Conservation (phyloP, 1,140 invertebrate species). For the Drosophila leontia region DNA sequence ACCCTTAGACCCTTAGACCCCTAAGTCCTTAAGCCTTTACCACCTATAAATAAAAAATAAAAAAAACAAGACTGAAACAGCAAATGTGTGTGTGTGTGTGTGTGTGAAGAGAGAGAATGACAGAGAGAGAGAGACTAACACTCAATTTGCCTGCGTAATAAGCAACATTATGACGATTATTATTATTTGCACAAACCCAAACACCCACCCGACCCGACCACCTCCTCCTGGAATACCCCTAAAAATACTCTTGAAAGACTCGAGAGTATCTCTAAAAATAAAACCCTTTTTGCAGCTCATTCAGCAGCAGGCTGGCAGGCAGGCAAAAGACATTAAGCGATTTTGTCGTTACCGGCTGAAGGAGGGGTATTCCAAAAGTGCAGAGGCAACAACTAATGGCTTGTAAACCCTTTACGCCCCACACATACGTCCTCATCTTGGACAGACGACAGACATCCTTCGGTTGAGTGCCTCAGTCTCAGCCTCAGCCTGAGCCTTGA, state of each 20-base stretch:
- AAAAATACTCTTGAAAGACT: background rate
- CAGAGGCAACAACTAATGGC: conserved; percentile 70
- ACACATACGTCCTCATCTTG: conserved; percentile 3
- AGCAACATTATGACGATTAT: conserved; percentile 36
- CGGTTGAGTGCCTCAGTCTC: conserved; percentile 49
- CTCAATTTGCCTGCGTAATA: conserved; percentile 28
- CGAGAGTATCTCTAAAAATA: conserved; percentile 35
- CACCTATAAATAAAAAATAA: background rate
- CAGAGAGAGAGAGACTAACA: conserved; percentile 19
- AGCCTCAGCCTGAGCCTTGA: conserved; percentile 32
- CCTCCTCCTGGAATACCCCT: background rate
- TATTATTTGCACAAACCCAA: conserved; percentile 23
- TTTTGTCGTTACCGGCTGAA: conserved; percentile 60
- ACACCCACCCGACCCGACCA: background rate
- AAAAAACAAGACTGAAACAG: conserved; percentile 14
- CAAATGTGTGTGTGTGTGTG: conserved; percentile 3
- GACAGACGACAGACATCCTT: conserved; percentile 29
- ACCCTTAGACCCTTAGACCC: background rate
- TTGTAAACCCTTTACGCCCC: conserved; percentile 73
- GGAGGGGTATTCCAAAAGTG: conserved; percentile 8
- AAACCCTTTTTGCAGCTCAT: conserved; percentile 57
- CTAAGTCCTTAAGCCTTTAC: background rate
- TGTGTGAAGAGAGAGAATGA: background rate
- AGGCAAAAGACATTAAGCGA: conserved; percentile 71
- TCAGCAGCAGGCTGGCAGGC: conserved; percentile 20